Evolutionary conservation across 2,888 invertebrate genomes (phyloP), one percentile per base, ranked within the genome.

Genomic region (Ganaspis brasiliensis): DNA sequence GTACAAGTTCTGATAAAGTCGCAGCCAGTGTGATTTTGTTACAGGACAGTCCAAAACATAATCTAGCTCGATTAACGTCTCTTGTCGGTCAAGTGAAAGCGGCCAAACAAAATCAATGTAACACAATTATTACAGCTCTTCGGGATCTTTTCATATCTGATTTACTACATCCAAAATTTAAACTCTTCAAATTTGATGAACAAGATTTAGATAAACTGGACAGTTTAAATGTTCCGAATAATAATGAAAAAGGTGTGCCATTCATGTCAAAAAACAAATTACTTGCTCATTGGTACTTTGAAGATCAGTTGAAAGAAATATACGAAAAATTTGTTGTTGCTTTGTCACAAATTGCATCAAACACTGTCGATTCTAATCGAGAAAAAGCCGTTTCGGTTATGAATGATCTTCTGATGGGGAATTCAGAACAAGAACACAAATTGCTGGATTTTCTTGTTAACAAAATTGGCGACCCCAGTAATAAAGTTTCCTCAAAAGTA

Each of bases 401-500:
- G 93, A 95, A 94, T 24, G 95, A 96, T 83, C 91, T 98, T 19
- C 91, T 98, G 37, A 93, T 94, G 84, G 94, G 94, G 63, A 96
- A 97, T 90, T 95, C 96, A 0, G 98, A 98, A 89, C 95, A 96
- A 88, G 98, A 98, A 91, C 95, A 96, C 93, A 94, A 95, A 89
- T 92, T 99, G 5, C 91, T 99, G 1, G 93, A 94, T 0, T 94
- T 96, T 89, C 92, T 99, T 63, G 96, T 98, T 2, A 99, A 99
- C 91, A 99, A 99, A 91, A 93, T 99, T 10, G 99, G 99, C 12
- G 99, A 99, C 92, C 98, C 99, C 0, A 94, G 94, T 10, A 94
- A 95, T 83, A 96, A 97, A 86, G 95, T 99, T 0, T 98, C 97
- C 0, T 96, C 98, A 0, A 97, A 97, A 92, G 96, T 97, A 0